Conservation (phyloP, 1,140 invertebrate species). For the Drosophila saltans region DNA sequence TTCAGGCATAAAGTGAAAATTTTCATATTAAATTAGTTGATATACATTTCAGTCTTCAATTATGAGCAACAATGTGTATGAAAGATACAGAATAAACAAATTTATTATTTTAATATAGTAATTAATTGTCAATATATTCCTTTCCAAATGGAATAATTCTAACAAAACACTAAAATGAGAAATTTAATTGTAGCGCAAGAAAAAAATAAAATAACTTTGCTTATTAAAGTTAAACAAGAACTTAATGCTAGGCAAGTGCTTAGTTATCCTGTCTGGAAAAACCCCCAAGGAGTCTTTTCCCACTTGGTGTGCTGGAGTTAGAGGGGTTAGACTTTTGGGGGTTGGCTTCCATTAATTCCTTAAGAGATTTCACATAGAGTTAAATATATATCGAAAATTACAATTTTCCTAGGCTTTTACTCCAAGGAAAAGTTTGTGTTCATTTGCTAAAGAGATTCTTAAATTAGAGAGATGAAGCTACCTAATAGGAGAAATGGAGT, state of each 20-base stretch:
- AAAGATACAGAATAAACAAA: neutral
- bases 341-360: neutral
- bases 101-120: neutral
- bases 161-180: no score
- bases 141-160: neutral
- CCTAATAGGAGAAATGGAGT: neutral
- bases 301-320: neutral
- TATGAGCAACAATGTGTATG: neutral
- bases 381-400: no score
- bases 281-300: neutral
- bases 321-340: neutral
- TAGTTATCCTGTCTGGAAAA: neutral
- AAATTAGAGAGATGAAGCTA: neutral
- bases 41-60: neutral
- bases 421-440: neutral
- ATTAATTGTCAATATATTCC: slow-evolving; percentile 6
- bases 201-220: neutral
- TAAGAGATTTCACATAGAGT: neutral
- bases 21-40: neutral
- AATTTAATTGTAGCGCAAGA: neutral
- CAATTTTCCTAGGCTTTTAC: no score
- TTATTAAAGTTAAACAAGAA: neutral
- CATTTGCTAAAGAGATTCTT: neutral
- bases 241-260: neutral
- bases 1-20: neutral